Base-by-base conservation (phyloP, 2,113 vertebrate species). In the Elaphurus davidianus region DNA sequence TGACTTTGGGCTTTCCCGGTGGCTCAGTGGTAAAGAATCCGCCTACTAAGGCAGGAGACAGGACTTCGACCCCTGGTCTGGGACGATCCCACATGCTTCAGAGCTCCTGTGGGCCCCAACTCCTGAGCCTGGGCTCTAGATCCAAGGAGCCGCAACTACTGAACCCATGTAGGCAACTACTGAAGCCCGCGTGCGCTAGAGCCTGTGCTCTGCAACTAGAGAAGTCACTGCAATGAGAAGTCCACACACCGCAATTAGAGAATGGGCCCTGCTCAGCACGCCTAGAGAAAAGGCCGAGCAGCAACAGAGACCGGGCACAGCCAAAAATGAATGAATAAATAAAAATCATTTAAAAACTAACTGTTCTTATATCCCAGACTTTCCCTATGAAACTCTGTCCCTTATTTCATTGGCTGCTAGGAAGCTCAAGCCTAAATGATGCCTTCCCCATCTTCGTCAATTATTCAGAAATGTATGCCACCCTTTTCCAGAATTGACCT, bases 291-390 rank as follows among this genome's bases (percentile, higher is more conserved):
- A 76, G 6, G 36, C 36, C 0, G 0, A 27, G 71, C 71, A 43
- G 40, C 23, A 43, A 14, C 40, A 7, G 40, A 7, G 15, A 27
- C 23, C 0, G 6, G 27, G 71, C 0, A 0, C 6, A 43, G 23
- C 40, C 71, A 27, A 27, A 40, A 25, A 23, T 25, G 25, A 43
- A 43, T 3, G 71, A 40, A 27, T 15, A 27, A 76, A 76, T 76
- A 43, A 27, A 43, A 25, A 43, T 13, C 27, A 43, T 6, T 43
- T 27, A 43, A 76, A 76, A 76, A 43, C 21, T 40, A 76, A 27
- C 23, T 43, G 14, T 74, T 17, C 52, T 27, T 40, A 30, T 5
- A 3, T 14, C 6, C 36, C 3, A n/a, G 1, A 2, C 30, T 43
- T 5, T 47, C 33, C 10, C 47, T 11, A 2, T 3, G 33, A n/a